Evolutionary conservation across 2,113 vertebrate genomes (phyloP).

Genomic region (Pelodiscus sinensis): DNA sequence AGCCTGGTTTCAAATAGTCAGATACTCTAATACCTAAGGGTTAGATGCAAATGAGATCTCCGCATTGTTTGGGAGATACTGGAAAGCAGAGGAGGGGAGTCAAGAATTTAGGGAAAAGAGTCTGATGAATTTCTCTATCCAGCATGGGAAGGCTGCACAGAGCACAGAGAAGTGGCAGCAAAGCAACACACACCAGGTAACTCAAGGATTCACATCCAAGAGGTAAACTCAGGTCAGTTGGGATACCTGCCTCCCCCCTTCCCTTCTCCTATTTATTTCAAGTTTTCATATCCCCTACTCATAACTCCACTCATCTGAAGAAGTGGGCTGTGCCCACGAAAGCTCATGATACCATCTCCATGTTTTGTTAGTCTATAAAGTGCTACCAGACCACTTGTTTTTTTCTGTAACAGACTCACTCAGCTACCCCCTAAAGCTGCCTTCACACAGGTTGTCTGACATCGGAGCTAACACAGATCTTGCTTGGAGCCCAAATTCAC

Average conservation of each 20-base stretch:
- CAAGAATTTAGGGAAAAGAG: accelerated
- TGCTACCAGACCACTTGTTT: no score
- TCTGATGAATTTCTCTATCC: not conserved
- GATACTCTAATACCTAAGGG: not conserved
- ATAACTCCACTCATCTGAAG: no score
- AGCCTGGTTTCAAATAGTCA: not conserved
- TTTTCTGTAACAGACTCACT: no score
- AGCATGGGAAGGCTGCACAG: not conserved
- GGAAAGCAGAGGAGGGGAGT: not conserved
- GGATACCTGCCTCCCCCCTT: no score
- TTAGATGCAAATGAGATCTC: not conserved
- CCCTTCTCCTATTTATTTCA: no score
- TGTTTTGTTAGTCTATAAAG: no score
- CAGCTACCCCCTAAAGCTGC: no score
- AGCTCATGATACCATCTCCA: no score
- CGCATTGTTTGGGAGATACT: not conserved
- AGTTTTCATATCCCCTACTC: no score
- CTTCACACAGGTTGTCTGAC: not conserved
- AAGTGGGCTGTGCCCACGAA: no score
- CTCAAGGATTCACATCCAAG: not conserved
- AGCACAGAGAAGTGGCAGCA: not conserved
- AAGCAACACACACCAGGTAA: not conserved
- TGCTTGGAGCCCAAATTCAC: not conserved
- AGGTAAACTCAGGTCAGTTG: no score
- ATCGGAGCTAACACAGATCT: not conserved